Percentiles rank a stretch among this genome's conserved stretches.
Evolutionary conservation across 2,888 invertebrate species (phyloP).

Genomic region (Plebejus argus): DNA sequence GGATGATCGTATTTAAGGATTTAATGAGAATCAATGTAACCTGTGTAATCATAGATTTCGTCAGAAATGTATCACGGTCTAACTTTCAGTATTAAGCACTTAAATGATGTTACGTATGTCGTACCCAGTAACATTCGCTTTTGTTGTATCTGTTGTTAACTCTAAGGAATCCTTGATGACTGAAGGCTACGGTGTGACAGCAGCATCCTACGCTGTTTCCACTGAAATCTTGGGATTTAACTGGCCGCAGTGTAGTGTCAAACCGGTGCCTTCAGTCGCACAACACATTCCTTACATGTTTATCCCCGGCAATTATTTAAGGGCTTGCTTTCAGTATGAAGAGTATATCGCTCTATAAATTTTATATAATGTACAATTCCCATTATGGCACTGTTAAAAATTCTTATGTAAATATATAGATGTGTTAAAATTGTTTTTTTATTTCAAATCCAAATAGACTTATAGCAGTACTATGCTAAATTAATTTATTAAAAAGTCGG

Average conservation of each 20-base stretch:
- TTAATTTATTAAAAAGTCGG: not conserved
- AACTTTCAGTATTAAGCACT: constrained; percentile 52
- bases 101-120: constrained; percentile 28
- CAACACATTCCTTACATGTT: constrained; percentile 55
- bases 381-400: constrained; percentile 76
- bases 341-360: constrained; percentile 60
- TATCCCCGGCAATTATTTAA: constrained; percentile 65
- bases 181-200: constrained; percentile 58
- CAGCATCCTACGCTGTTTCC: constrained; percentile 73
- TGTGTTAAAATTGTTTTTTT: constrained; percentile 72
- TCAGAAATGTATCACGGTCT: constrained; percentile 36
- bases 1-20: constrained; percentile 59
- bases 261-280: constrained; percentile 51
- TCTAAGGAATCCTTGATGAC: constrained; percentile 52
- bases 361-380: constrained; percentile 62
- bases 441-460: constrained; percentile 48
- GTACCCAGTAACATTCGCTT: constrained; percentile 10
- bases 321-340: constrained; percentile 61
- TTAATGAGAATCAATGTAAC: constrained; percentile 49
- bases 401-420: constrained; percentile 80
- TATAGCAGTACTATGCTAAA: not conserved
- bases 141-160: constrained; percentile 27
- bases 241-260: constrained; percentile 70
- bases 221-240: constrained; percentile 74
- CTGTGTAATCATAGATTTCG: constrained; percentile 45